Evolutionary conservation across 2,888 invertebrate species (phyloP).

Genomic region (Stenchaetothrips biformis): DNA sequence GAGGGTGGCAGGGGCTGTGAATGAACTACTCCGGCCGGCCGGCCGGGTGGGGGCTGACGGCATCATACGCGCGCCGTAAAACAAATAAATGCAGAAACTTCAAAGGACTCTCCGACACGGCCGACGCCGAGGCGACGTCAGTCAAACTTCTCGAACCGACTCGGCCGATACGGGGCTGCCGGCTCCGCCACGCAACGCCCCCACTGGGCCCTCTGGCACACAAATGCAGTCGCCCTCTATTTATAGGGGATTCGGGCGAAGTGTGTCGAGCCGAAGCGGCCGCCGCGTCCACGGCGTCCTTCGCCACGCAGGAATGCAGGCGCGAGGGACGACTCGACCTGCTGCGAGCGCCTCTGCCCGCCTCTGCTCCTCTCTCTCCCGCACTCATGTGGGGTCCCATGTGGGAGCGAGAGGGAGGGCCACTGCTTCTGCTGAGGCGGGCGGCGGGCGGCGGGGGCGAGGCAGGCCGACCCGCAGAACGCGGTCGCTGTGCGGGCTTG

Average conservation of each 20-base stretch:
- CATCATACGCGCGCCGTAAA: neutral
- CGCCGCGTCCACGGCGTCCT: neutral
- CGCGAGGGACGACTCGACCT: neutral
- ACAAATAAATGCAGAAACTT: too few species aligned
- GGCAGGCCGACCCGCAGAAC: neutral
- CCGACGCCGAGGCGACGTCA: too few species aligned
- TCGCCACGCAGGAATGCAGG: neutral
- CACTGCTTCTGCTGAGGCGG: neutral
- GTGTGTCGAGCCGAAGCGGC: neutral
- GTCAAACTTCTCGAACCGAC: too few species aligned
- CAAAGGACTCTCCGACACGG: too few species aligned
- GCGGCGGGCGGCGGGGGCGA: neutral
- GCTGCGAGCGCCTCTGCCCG: neutral
- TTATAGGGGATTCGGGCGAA: neutral
- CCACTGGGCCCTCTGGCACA: neutral
- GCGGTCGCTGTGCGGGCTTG: neutral
- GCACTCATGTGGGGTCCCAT: too few species aligned
- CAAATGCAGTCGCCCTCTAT: conserved; percentile 11
- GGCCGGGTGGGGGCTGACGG: neutral
- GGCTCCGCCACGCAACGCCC: neutral
- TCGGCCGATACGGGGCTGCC: neutral
- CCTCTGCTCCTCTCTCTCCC: too few species aligned
- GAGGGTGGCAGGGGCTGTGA: neutral
- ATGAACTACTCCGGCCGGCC: neutral
- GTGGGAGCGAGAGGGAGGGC: too few species aligned